Evolutionary conservation across 2,797 vertebrate genomes (phyloP), one percentile per base, ranked within the genome.

Genomic region (Octomys mimax): DNA sequence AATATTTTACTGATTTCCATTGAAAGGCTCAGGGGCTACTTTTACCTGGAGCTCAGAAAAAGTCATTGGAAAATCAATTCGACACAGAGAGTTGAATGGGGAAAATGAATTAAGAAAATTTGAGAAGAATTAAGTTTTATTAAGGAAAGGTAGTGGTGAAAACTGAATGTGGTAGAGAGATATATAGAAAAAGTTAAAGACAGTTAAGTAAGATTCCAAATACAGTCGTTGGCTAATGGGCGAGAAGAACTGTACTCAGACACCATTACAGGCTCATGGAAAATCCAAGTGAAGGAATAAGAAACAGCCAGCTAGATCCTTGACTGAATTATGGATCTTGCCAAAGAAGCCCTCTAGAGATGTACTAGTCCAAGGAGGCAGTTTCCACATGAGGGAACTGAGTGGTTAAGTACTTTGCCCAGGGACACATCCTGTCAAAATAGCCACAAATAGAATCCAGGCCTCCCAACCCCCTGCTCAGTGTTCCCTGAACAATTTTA

Each of bases 371-470:
- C 36, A 61, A 9, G 31, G 8, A 18, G 26, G 19, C 3, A 62
- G 54, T 79, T 92, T 91, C 68, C 81, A 59, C 66, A 1, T 21
- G 54, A 95, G 61, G 39, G 61, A 84, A 49, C 80, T n/a, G 75
- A 92, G 59, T 2, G 24, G 18, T 33, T 42, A 70, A 73, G 36
- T 82, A 36, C 22, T 87, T 57, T 77, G 39, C 42, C 18, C 6
- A 14, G 31, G 7, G 59, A 83, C 59, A 87, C 26, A 39, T 92
- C 86, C 82, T 66, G 36, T 90, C 70, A 26, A 14, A 64, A 91
- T 36, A 95, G 46, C n/a, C 77, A 79, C 64, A 96, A 94, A 87
- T 82, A 92, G 73, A 87, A 94, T 66, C 22, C n/a, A 49, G 57
- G 1, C 7, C 68, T 95, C 54, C 9, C 14, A 28, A 89, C 66